Base-by-base conservation (phyloP, 2,888 invertebrate species). In the Laothoe populi region DNA sequence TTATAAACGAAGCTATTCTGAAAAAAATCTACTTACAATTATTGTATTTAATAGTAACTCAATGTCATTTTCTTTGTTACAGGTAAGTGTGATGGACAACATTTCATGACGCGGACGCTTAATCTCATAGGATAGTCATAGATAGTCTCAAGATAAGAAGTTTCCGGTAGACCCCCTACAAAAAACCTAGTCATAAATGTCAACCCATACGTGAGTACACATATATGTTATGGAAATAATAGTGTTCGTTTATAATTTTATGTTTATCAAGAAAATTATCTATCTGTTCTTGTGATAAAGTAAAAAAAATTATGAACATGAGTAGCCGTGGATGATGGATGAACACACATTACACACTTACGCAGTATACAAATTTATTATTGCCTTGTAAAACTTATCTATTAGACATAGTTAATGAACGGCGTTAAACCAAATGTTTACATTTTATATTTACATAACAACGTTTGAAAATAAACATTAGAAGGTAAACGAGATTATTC, bases 71-170 rank as follows among this genome's bases (percentile, higher is more conserved):
- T 64, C 77, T 77, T 81, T 82, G 77, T 86, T 86, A 69, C 82
- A 87, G 87, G 87, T 87, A 83, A 81, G 85, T 71, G 62, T 64
- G 2, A 1, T 49, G 8, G 31, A 19, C 49, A 31, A 1, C 26
- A 4, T 26, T 49, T 7, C 8, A 8, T 49, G 16, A n/a, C 26
- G 31, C n/a, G n/a, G n/a, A n/a, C n/a, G n/a, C n/a, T 49, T 31
- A 8, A n/a, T 2, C 16, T 26, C 8, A 0, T 26, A n/a, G n/a
- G n/a, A n/a, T 26, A 16, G 10, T 53, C 31, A 35, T 16, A 2
- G 11, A 19, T 53, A 35, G 7, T 19, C 35, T 10, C 10, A 19
- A 53, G 53, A 53, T 53, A 31, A 53, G 19, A 19, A 13, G 7
- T 49, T 35, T 35, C 11, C 10, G 31, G 53, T 4, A 19, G 4